These are phyloP conservation scores for Camponotus pennsylvanicus DNA, from an alignment of 1,140 invertebrate genomes.

Conservation along the genomic window DNA sequence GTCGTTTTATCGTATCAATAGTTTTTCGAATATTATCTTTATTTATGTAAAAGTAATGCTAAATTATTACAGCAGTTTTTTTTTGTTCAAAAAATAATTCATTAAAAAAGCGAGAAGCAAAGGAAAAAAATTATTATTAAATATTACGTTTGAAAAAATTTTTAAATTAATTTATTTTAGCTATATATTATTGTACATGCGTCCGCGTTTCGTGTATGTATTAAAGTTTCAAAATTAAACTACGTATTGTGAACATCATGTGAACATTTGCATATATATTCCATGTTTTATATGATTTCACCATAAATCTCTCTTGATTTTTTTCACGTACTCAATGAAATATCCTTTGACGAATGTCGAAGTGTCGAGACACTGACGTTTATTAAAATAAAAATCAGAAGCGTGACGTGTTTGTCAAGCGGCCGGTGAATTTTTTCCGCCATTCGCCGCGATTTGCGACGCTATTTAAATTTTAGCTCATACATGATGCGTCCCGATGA, in stretches of 20 bases:
- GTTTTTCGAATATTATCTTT: not conserved
- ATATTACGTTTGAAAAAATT: not conserved
- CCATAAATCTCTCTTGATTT: conserved; percentile 7
- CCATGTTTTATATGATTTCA: not conserved
- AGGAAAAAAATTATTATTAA: not conserved
- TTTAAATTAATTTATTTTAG: no score
- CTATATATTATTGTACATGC: no score
- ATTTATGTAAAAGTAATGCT: no score
- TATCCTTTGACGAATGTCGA: conserved; percentile 29
- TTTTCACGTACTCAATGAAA: conserved; percentile 2
- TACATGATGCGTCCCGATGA: not conserved
- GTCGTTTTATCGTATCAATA: conserved; percentile 5
- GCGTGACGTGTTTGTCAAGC: conserved; percentile 31
- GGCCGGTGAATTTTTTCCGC: not conserved
- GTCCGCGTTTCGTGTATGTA: no score
- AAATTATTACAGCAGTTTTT: not conserved
- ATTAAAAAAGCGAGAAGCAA: not conserved
- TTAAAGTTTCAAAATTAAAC: not conserved
- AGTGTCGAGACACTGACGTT: conserved; percentile 12
- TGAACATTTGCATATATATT: not conserved
- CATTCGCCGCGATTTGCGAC: not conserved
- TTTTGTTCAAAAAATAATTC: conserved; percentile 13
- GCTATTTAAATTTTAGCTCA: conserved; percentile 37
- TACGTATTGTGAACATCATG: not conserved
- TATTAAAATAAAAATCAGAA: conserved; percentile 42